Base-by-base conservation (phyloP, 1,140 invertebrate species). In the Homarus americanus region DNA sequence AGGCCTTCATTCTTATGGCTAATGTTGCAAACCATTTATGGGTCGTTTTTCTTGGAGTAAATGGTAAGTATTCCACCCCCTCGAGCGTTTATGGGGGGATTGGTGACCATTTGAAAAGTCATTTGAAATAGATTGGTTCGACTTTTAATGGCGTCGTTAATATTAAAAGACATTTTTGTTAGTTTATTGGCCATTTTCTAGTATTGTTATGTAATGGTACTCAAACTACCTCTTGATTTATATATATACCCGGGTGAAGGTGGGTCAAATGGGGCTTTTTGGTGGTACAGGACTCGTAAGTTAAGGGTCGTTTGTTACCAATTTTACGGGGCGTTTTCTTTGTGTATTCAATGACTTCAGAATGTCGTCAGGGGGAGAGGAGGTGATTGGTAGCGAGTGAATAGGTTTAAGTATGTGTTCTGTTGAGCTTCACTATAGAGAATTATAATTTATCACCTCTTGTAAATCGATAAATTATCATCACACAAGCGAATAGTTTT, bases 281-380 rank as follows among this genome's bases (percentile, higher is more conserved):
- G 58, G 38, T 63, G 79, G 49, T 63, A 82, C 36, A 41, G 49
- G 79, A 36, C n/a, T 63, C 4, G 15, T 63, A 9, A 36, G 32
- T 82, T 82, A 82, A 63, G 36, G 79, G 41, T 32, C 79, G 63
- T 82, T 82, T 28, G 49, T 63, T 63, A 82, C 79, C n/a, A 82
- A 20, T 24, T 72, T 85, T 72, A 85, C 36, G 63, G 40, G 69
- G 24, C n/a, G 10, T 40, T 32, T 40, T 32, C 36, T 53, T 32
- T 78, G 32, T 84, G 63, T 69, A 32, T 20, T 69, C 0, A 32
- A 5, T 28, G 63, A 69, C 28, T 28, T n/a, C 63, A 9, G 15
- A 28, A n/a, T 69, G 63, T 28, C 7, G 15, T 40, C n/a, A n/a
- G n/a, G n/a, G n/a, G n/a, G n/a, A n/a, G n/a, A n/a, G n/a, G n/a